Conservation (phyloP, 2,888 invertebrate species). For the Aphodius granarius region DNA sequence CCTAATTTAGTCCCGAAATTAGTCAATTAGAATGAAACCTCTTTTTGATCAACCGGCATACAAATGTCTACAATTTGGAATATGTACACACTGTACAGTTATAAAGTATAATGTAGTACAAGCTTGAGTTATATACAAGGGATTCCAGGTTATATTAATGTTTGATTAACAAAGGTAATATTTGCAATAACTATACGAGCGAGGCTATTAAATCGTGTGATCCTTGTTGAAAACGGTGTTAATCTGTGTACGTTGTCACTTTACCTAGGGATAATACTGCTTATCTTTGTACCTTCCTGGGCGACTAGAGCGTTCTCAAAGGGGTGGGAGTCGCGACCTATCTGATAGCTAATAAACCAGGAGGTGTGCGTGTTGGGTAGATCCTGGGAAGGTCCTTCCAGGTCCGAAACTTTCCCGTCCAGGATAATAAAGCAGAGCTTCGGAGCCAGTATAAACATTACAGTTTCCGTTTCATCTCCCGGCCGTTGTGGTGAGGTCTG, state of each 20-base stretch:
- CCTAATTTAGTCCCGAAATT: no score
- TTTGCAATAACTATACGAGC: not conserved
- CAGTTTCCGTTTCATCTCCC: conserved; percentile 28
- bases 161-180: not conserved
- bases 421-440: conserved; percentile 23
- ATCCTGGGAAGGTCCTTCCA: not conserved
- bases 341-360: not conserved
- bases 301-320: not conserved
- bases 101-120: no score
- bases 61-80: no score
- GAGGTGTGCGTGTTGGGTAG: not conserved
- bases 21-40: no score
- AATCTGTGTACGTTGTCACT: not conserved
- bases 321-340: not conserved
- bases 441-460: conserved; percentile 21
- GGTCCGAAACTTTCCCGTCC: not conserved
- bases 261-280: not conserved
- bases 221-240: not conserved
- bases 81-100: no score
- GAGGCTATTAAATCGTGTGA: not conserved
- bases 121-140: no score
- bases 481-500: no score
- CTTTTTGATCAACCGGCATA: no score
- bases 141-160: not conserved
- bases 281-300: not conserved